phyloP scores from a whole-genome alignment of 2,113 vertebrate genomes.

The Urocitellus parryii region DNA sequence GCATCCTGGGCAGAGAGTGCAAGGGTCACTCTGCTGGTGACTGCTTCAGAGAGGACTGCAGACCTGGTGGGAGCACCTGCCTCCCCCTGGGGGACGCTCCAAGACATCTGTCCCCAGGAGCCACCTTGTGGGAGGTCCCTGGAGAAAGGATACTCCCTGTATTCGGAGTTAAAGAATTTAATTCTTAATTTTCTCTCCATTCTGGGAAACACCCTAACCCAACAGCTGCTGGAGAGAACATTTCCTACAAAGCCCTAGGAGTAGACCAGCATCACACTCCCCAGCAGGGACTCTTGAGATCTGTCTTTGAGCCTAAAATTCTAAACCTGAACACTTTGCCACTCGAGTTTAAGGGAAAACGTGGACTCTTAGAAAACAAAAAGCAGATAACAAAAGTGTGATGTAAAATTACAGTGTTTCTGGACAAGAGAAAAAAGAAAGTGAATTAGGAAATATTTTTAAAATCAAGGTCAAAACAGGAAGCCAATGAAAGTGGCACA shows the following conservation, averaged over 20 bases:
- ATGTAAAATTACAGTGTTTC: not conserved
- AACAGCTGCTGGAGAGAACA: no score
- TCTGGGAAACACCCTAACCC: no score
- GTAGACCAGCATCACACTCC: not conserved
- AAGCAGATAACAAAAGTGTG: not conserved
- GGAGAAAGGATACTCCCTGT: no score
- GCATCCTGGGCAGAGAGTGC: not conserved
- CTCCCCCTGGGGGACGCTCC: not conserved
- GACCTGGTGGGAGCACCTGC: not conserved
- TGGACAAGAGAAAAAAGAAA: not conserved
- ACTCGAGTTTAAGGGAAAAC: not conserved
- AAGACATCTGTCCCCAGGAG: rapidly evolving
- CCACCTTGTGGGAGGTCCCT: not conserved
- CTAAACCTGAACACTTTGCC: not conserved
- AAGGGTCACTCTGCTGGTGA: not conserved
- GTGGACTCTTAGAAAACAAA: not conserved
- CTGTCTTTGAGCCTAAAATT: not conserved
- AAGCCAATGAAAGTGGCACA: not conserved
- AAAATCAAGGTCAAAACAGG: not conserved
- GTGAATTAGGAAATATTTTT: not conserved
- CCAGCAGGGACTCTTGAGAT: not conserved
- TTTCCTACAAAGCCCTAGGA: not conserved
- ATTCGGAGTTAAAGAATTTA: not conserved
- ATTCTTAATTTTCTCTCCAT: not conserved
- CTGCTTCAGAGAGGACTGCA: no score